Evolutionary conservation across 2,797 vertebrate genomes (phyloP).

Genomic region (Picus viridis): DNA sequence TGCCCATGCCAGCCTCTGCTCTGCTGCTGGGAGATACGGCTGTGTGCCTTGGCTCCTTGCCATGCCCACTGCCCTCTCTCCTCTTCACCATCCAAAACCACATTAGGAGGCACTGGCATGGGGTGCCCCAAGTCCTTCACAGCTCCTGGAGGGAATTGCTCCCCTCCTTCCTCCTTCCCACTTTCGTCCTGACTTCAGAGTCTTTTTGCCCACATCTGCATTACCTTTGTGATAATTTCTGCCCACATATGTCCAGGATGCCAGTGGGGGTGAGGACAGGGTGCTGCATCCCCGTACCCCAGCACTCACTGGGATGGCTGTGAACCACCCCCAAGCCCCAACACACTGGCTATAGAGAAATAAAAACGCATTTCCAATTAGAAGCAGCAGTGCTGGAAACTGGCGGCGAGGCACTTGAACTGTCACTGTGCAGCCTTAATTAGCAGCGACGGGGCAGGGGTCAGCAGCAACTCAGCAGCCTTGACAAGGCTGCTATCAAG

Average conservation of each 20-base stretch:
- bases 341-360: slow-evolving; percentile 71
- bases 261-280: background rate
- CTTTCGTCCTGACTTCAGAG: background rate
- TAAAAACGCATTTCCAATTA: slow-evolving; percentile 89
- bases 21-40: background rate
- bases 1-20: background rate
- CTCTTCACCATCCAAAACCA: background rate
- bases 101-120: background rate
- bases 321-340: background rate
- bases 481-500: slow-evolving; percentile 87
- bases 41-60: background rate
- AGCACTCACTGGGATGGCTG: background rate
- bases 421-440: slow-evolving; percentile 93
- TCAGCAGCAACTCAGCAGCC: slow-evolving; percentile 85
- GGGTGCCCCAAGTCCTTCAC: background rate
- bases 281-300: background rate
- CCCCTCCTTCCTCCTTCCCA: background rate
- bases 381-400: slow-evolving; percentile 84
- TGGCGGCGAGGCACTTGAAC: slow-evolving; percentile 86
- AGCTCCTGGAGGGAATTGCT: accelerated
- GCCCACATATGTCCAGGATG: accelerated
- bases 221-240: background rate
- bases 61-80: background rate
- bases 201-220: background rate
- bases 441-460: slow-evolving; percentile 90